Evolutionary conservation across 2,888 invertebrate species (phyloP), one percentile per base, ranked within the genome.

Genomic region (Zonitis immaculata): DNA sequence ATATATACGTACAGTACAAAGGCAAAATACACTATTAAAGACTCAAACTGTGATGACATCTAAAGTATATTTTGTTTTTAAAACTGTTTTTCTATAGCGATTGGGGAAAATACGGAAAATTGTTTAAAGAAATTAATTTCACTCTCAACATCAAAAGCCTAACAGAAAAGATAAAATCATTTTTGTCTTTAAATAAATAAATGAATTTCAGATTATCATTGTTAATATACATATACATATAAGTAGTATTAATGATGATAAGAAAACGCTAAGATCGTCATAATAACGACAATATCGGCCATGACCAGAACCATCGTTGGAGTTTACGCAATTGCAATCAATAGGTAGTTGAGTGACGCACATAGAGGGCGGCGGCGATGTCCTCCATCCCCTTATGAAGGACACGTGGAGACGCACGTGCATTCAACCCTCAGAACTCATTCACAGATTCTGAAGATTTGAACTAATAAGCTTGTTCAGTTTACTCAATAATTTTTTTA

Each of bases 281-380:
- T 69, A 68, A 69, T 68, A 69, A 69, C 67, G 62, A 63, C 59
- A 63, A 65, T 67, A 66, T 67, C 65, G 67, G 66, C 67, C 67
- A 64, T 68, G 67, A 68, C 67, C 66, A 66, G 60, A 66, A 60
- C 63, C 58, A 61, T 62, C 64, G 59, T 56, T 56, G 58, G 62
- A 6, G 27, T 27, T 2, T 63, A 67, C 65, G 64, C 63, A 65
- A 64, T 61, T 63, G 62, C 62, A 67, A 68, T 68, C 68, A 68
- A 73, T 73, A 72, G 71, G 70, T 69, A 68, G 69, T 69, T 60
- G 63, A 66, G 70, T 74, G 73, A 74, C 74, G 74, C 73, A 74
- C 73, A 69, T 62, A 64, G 65, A 66, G 66, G 69, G 71, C 66
- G 70, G 66, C 57, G 57, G 71, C 66, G 70, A 66, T 57, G 57